Percentiles rank a stretch among this genome's conserved stretches.
phyloP scores from a whole-genome alignment of 2,797 vertebrate genomes.

The Phoebastria nigripes region DNA sequence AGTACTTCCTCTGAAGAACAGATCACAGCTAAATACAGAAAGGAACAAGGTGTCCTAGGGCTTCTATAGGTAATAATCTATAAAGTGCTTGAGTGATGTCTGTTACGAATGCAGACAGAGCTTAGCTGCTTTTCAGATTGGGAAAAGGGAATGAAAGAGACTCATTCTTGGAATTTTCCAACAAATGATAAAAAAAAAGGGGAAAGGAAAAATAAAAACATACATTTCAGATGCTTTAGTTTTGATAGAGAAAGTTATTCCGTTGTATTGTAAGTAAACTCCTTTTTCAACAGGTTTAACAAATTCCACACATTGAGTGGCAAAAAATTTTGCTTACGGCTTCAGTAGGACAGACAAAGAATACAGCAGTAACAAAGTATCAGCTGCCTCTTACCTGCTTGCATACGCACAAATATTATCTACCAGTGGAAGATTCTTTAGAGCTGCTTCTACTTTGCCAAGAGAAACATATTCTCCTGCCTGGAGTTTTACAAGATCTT shows the following conservation, averaged over 20 bases:
- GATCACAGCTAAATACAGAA: not conserved
- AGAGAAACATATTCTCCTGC: constrained; percentile 95
- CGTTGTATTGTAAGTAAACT: not conserved
- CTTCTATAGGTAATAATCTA: not conserved
- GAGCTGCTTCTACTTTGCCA: constrained; percentile 92
- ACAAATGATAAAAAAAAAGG: not conserved
- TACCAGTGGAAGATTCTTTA: constrained; percentile 91
- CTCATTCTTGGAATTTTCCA: not conserved
- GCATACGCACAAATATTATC: constrained; percentile 97
- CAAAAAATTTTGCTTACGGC: not conserved
- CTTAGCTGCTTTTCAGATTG: not conserved
- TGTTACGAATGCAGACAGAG: not conserved
- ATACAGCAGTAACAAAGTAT: not conserved
- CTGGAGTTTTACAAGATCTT: constrained; percentile 96
- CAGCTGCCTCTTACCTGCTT: constrained; percentile 82
- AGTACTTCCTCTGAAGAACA: not conserved
- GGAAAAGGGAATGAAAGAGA: not conserved
- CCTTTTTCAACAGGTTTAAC: not conserved
- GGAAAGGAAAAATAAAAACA: not conserved
- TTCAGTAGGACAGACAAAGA: not conserved
- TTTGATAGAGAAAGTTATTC: not conserved
- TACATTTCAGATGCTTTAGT: not conserved
- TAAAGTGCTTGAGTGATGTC: not conserved
- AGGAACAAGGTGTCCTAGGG: not conserved
- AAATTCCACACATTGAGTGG: not conserved